Percentiles rank a stretch among this genome's conserved stretches.
Evolutionary conservation across 2,113 vertebrate species (phyloP).

Genomic region (Cebidichthys violaceus): DNA sequence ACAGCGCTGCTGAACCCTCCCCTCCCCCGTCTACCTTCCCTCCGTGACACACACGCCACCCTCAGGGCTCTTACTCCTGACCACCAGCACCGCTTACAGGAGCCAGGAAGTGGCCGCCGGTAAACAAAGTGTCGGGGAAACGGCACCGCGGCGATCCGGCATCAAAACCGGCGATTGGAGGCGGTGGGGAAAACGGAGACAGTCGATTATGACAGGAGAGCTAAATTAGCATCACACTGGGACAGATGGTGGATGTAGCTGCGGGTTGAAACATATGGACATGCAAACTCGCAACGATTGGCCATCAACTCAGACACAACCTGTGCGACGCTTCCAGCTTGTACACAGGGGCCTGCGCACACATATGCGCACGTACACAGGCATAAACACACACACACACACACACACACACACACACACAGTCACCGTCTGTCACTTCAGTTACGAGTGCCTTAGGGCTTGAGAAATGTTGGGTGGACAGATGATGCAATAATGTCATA

Average conservation of each 20-base stretch:
- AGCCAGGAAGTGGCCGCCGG: constrained; percentile 34
- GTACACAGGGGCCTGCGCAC: constrained; percentile 33
- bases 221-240: constrained; percentile 73
- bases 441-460: constrained; percentile 70
- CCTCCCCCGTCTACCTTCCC: constrained; percentile 13
- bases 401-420: constrained; percentile 17
- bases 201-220: constrained; percentile 66
- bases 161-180: constrained; percentile 29
- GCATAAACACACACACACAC: constrained; percentile 6
- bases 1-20: constrained; percentile 27
- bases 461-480: constrained; percentile 70
- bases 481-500: constrained; percentile 77
- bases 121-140: constrained; percentile 59
- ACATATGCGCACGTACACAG: constrained; percentile 14
- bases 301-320: constrained; percentile 76
- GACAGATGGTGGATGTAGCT: constrained; percentile 78
- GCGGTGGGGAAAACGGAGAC: constrained; percentile 66
- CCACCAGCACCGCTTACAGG: constrained; percentile 52
- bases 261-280: constrained; percentile 79
- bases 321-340: constrained; percentile 50
- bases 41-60: constrained; percentile 24
- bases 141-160: neutral
- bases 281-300: constrained; percentile 63
- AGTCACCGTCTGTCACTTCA: constrained; percentile 69
- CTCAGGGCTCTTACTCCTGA: constrained; percentile 49